A percentile compares a stretch with the other conserved stretches of the same genome.
Conservation (phyloP, 2,797 vertebrate genomes). For the Anguilla pacifica region DNA sequence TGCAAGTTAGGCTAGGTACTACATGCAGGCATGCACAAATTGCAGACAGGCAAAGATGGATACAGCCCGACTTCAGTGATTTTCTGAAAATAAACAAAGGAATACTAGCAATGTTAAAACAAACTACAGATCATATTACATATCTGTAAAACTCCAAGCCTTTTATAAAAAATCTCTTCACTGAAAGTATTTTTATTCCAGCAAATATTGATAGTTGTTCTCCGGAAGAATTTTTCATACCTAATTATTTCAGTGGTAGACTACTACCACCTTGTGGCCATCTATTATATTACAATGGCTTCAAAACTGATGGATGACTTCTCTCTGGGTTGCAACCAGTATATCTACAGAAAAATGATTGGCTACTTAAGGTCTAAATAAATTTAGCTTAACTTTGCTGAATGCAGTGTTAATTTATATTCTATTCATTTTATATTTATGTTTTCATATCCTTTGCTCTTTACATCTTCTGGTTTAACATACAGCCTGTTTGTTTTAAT, state of each 20-base stretch:
- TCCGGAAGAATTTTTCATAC: background rate
- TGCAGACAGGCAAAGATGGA: background rate
- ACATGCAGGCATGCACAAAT: background rate
- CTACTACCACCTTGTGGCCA: constrained; percentile 3
- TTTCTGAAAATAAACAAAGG: background rate
- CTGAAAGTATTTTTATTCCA: background rate
- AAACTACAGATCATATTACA: background rate
- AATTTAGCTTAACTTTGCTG: background rate
- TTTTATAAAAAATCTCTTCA: background rate
- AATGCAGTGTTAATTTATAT: background rate
- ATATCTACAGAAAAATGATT: background rate
- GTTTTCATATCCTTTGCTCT: background rate
- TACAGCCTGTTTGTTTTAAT: background rate
- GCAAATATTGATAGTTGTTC: background rate
- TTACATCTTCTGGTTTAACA: background rate
- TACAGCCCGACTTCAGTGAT: background rate
- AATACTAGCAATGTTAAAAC: background rate
- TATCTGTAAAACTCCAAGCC: background rate
- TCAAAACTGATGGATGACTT: background rate
- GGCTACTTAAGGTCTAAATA: background rate
- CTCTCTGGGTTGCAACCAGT: background rate
- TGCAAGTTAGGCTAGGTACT: background rate
- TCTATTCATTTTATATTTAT: background rate
- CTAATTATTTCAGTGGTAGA: background rate
- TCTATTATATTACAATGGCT: background rate